Evolutionary conservation across 2,797 vertebrate genomes (phyloP), one percentile per base, ranked within the genome.

Genomic region (Karalla daura): DNA sequence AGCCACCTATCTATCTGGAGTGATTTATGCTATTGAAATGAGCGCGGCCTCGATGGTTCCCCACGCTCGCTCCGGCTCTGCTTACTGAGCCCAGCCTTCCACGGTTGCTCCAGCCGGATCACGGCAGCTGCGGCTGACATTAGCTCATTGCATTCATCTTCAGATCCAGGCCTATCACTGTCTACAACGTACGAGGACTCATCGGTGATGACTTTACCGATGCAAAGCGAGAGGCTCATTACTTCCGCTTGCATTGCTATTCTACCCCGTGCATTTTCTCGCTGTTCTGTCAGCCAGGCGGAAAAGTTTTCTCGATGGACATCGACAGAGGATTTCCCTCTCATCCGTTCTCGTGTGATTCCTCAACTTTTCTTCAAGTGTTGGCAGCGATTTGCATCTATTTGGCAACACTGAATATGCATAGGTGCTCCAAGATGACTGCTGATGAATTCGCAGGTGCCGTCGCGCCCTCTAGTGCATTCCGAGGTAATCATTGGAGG

Each of bases 1-100:
- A 86, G 77, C 71, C 63, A 66, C 72, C 55, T 55, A 84, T 84
- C 75, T 86, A 62, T 76, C 70, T 20, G n/a, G 49, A 52, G 55
- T 59, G 76, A 85, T 84, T 78, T 73, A 75, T 80, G 58, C 75
- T 54, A 79, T 73, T 83, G 61, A 84, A 83, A 84, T 73, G 44
- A 45, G 17, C 5, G 7, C 7, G 5, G 69, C 68, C 56, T 51
- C 37, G 45, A 28, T 44, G 62, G 59, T 54, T 73, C 73, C 17
- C 32, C 35, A 4, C 43, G 36, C 54, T 62, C 72, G 55, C 59
- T 79, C 56, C 65, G 47, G 33, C 35, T 33, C 37, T 35, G 79
- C 74, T 78, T 54, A 45, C 54, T 77, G 54, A 58, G 78, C 61
- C 58, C 14, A 23, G 47, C 30, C 47, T 73, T 64, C 54, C 30